Conservation (phyloP, 2,797 vertebrate species). For the Poecilia velifera region DNA sequence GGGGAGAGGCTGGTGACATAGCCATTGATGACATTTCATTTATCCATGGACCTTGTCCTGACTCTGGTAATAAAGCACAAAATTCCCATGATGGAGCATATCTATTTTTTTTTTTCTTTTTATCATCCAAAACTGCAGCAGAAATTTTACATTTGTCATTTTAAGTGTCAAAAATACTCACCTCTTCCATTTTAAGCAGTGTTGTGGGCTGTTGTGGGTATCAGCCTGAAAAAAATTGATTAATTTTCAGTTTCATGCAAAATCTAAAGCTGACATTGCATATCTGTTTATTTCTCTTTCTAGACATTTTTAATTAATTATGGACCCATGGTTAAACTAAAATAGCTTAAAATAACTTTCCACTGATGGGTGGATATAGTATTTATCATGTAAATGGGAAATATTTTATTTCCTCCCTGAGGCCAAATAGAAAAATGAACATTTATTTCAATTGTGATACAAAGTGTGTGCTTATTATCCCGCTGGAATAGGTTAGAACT, state of each 20-base stretch:
- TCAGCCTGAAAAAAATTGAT: background rate
- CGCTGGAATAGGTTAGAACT: background rate
- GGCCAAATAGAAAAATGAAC: background rate
- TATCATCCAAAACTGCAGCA: background rate
- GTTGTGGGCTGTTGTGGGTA: background rate
- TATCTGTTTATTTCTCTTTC: background rate
- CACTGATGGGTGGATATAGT: background rate
- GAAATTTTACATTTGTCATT: background rate
- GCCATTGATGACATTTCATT: slow-evolving; percentile 80
- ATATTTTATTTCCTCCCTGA: background rate
- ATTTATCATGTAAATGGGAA: background rate
- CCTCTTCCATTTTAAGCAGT: background rate
- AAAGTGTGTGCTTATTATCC: background rate
- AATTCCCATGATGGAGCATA: background rate
- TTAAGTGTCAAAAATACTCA: background rate
- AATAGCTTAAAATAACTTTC: background rate
- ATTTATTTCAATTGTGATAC: background rate
- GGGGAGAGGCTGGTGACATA: slow-evolving; percentile 77
- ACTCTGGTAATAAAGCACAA: slow-evolving; percentile 65
- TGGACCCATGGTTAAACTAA: background rate
- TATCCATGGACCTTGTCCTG: slow-evolving; percentile 64
- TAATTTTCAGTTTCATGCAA: background rate
- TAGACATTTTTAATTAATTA: background rate
- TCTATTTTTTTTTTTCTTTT: background rate
- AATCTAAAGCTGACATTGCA: background rate